phyloP scores from a whole-genome alignment of 1,140 invertebrate species.

The Cyclargus thomasi region DNA sequence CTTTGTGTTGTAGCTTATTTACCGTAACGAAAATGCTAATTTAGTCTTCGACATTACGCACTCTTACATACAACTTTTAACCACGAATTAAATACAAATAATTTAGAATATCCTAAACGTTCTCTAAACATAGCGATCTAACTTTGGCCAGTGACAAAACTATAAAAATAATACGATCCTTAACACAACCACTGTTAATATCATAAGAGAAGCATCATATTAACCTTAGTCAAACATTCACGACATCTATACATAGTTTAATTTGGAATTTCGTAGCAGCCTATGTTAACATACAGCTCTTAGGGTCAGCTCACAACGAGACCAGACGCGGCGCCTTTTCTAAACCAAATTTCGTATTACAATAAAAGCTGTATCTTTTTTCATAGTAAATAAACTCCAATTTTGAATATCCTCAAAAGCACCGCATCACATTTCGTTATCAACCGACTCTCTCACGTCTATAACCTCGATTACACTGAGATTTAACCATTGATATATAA shows the following conservation, averaged over 20 bases:
- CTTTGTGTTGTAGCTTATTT: background rate
- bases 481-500: constrained; percentile 13
- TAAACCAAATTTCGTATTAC: no score
- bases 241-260: constrained; percentile 9
- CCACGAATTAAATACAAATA: constrained; percentile 17
- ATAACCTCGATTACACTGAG: constrained; percentile 18
- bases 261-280: background rate
- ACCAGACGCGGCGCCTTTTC: no score
- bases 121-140: constrained; percentile 18
- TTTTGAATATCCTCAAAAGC: no score
- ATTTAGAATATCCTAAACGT: constrained; percentile 17
- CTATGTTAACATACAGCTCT: background rate
- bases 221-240: constrained; percentile 18
- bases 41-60: background rate
- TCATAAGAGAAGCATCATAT: constrained; percentile 52
- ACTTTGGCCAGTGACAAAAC: constrained; percentile 17
- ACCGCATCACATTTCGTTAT: no score
- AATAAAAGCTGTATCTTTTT: no score
- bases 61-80: constrained; percentile 8
- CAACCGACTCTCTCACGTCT: background rate
- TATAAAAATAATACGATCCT: constrained; percentile 21
- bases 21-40: background rate
- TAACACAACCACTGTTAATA: constrained; percentile 62
- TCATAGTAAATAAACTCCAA: no score
- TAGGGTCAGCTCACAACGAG: no score